These are phyloP conservation scores for Urosaurus nigricauda DNA, from an alignment of 2,797 vertebrate species.

Conservation along the genomic window DNA sequence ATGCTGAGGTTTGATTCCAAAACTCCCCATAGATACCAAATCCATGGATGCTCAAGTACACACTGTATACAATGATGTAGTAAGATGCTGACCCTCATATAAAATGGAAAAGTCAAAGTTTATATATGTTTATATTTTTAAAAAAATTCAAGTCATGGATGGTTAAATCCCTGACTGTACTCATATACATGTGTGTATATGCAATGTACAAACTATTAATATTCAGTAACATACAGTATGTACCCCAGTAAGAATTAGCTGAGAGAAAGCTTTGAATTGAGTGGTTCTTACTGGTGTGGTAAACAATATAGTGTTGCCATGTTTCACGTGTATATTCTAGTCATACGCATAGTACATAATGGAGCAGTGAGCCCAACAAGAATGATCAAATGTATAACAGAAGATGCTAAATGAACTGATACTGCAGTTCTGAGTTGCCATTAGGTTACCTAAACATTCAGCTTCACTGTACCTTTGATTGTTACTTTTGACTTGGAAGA, in stretches of 20 bases:
- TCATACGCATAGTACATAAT: not conserved
- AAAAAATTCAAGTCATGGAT: too few relatives aligned
- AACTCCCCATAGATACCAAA: too few relatives aligned
- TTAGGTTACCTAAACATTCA: conserved; percentile 16
- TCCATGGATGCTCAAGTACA: too few relatives aligned
- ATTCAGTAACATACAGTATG: not conserved
- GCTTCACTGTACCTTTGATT: conserved; percentile 87
- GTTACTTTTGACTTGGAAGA: conserved; percentile 92
- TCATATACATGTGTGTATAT: not conserved
- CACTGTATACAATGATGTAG: too few relatives aligned
- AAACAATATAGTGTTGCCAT: not conserved
- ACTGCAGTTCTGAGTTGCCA: not conserved
- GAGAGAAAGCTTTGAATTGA: not conserved
- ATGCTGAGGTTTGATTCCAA: too few relatives aligned
- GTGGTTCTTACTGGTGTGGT: not conserved
- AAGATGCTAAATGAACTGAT: not conserved
- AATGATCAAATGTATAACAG: not conserved
- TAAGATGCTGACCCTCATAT: too few relatives aligned
- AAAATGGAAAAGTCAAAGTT: too few relatives aligned
- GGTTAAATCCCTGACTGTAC: too few relatives aligned
- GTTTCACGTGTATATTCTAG: not conserved
- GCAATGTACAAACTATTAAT: not conserved
- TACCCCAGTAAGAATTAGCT: not conserved
- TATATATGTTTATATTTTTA: too few relatives aligned
- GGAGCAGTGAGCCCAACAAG: not conserved